Conservation (phyloP, 2,113 vertebrate genomes). For the Madoqua kirkii region DNA sequence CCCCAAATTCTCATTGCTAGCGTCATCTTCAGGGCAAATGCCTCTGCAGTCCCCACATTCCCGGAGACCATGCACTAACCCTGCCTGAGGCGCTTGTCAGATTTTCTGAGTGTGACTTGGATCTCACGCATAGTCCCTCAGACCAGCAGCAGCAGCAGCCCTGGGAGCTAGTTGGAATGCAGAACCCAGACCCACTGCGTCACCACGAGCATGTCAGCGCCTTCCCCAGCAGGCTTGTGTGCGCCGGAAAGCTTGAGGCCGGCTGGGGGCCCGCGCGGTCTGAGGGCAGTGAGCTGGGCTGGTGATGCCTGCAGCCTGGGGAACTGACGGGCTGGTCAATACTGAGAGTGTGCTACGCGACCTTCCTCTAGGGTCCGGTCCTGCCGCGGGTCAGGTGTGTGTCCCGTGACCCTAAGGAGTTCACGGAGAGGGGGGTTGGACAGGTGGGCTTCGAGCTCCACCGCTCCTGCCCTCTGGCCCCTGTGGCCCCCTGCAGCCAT, state of each 20-base stretch:
- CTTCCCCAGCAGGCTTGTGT: accelerated
- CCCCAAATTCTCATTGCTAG: no score
- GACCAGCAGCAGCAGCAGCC: accelerated
- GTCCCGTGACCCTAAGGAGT: not conserved
- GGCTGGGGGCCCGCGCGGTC: accelerated
- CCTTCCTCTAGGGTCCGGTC: not conserved
- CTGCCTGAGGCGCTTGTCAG: accelerated
- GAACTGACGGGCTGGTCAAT: not conserved
- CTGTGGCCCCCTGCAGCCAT: not conserved
- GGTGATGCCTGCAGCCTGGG: not conserved
- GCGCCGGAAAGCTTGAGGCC: not conserved
- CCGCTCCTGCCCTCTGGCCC: not conserved
- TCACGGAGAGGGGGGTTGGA: not conserved
- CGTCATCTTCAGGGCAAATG: accelerated
- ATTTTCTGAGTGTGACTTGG: not conserved
- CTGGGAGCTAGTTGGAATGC: not conserved
- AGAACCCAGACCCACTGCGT: not conserved
- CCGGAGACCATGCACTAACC: not conserved
- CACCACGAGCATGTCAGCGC: not conserved
- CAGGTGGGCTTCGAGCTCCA: not conserved
- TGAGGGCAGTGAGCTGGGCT: not conserved
- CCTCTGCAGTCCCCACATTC: accelerated
- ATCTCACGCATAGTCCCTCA: accelerated
- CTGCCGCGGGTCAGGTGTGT: not conserved
- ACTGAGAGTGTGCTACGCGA: accelerated